A percentile compares a stretch with the other conserved stretches of the same genome.
Conservation (phyloP, 2,797 vertebrate genomes). For the Falco biarmicus region DNA sequence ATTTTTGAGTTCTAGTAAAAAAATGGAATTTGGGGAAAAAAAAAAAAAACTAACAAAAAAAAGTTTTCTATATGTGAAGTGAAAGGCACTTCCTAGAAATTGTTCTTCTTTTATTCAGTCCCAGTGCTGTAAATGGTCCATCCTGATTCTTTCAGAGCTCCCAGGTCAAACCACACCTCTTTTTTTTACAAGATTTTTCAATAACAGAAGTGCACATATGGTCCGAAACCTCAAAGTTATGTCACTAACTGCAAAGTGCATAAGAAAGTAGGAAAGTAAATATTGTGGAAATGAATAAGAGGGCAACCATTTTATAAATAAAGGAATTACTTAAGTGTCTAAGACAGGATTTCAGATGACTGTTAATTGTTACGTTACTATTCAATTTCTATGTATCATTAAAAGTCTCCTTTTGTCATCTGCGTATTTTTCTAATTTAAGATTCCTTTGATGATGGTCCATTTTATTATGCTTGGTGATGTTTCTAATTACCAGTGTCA, state of each 20-base stretch:
- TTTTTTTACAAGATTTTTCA: background rate
- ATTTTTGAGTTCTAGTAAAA: background rate
- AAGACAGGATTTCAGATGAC: background rate
- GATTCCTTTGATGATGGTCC: background rate
- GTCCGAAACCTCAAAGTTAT: background rate
- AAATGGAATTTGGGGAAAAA: background rate
- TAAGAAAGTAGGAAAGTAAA: background rate
- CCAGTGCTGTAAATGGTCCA: background rate
- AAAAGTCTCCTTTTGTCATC: background rate
- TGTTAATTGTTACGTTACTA: background rate
- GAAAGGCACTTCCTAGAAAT: background rate
- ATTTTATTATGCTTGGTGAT: background rate
- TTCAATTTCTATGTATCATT: background rate
- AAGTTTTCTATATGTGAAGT: background rate
- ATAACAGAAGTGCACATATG: background rate
- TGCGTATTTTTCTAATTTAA: background rate
- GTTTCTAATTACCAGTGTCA: conserved; percentile 22
- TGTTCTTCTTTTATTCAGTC: background rate
- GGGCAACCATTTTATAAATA: background rate
- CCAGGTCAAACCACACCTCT: background rate
- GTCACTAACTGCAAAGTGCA: background rate
- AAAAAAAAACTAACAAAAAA: background rate
- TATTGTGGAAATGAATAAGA: background rate
- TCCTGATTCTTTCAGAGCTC: background rate
- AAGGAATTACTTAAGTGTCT: background rate